Evolutionary conservation across 2,797 vertebrate species (phyloP).

Genomic region (Uromys caudimaculatus): DNA sequence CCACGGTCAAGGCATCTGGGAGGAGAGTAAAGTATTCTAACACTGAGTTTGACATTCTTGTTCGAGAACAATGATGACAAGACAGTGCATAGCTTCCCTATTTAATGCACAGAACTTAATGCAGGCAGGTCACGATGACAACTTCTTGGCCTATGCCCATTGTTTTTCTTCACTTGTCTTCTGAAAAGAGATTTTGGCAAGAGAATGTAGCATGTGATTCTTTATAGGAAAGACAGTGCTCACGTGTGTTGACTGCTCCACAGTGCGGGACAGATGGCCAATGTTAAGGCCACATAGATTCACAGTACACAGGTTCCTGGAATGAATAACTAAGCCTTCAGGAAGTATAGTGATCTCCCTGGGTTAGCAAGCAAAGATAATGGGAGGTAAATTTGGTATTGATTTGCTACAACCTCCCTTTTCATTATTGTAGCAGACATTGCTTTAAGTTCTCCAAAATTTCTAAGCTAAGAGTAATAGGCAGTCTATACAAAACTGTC

Average conservation of each 20-base stretch:
- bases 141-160: neutral
- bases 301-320: neutral
- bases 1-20: neutral
- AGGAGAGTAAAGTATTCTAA: neutral
- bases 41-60: neutral
- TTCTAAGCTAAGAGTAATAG: neutral
- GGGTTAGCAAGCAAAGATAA: neutral
- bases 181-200: neutral
- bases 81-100: neutral
- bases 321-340: neutral
- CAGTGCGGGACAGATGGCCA: neutral
- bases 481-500: neutral
- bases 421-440: neutral
- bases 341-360: neutral
- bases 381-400: constrained; percentile 7
- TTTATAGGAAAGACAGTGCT: neutral
- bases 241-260: neutral
- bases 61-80: constrained; percentile 31
- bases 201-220: neutral
- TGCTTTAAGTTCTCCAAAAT: constrained; percentile 16
- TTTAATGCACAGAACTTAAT: neutral
- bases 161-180: neutral
- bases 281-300: neutral
- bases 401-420: neutral
- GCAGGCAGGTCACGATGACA: constrained; percentile 25